phyloP scores from a whole-genome alignment of 2,888 invertebrate species.

The Antitype chi region DNA sequence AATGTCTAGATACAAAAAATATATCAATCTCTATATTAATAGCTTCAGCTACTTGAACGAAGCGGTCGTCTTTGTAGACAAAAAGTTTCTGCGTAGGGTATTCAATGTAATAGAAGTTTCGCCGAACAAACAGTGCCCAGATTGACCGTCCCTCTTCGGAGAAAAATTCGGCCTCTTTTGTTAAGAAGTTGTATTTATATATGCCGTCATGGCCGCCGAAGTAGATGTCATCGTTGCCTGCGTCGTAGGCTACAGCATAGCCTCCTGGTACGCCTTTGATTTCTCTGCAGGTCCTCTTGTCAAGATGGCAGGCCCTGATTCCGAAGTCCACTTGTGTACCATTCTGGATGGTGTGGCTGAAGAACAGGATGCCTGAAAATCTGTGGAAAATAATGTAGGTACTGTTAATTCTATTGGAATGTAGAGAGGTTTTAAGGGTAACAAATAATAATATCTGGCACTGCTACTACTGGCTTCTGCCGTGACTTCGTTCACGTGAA shows the following conservation, averaged over 20 bases:
- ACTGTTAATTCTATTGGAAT: not conserved
- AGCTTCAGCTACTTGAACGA: slow-evolving; percentile 80
- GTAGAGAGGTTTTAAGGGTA: too few species aligned
- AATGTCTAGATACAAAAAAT: slow-evolving; percentile 79
- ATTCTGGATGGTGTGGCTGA: slow-evolving; percentile 81
- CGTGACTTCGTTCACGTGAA: too few species aligned
- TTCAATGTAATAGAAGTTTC: slow-evolving; percentile 85
- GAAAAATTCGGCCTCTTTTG: slow-evolving; percentile 80
- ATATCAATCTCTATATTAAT: slow-evolving; percentile 79
- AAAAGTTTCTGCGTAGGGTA: slow-evolving; percentile 82
- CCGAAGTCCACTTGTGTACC: slow-evolving; percentile 78
- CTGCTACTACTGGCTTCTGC: too few species aligned
- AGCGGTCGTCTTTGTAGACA: slow-evolving; percentile 77
- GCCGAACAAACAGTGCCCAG: slow-evolving; percentile 81
- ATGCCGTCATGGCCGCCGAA: slow-evolving; percentile 87
- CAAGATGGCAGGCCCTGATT: slow-evolving; percentile 78
- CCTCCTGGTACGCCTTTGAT: slow-evolving; percentile 80
- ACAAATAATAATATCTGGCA: too few species aligned
- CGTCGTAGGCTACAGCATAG: slow-evolving; percentile 83
- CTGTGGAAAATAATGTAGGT: slow-evolving; percentile 22
- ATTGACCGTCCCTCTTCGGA: slow-evolving; percentile 83
- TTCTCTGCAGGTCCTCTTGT: slow-evolving; percentile 71
- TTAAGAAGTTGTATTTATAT: slow-evolving; percentile 83
- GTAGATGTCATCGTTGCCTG: slow-evolving; percentile 84
- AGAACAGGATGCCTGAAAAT: slow-evolving; percentile 79